Percentiles rank a stretch among this genome's conserved stretches.
These are phyloP conservation scores for Steinernema khuongi DNA, from an alignment of 1,140 invertebrate species.

Conservation along the genomic window DNA sequence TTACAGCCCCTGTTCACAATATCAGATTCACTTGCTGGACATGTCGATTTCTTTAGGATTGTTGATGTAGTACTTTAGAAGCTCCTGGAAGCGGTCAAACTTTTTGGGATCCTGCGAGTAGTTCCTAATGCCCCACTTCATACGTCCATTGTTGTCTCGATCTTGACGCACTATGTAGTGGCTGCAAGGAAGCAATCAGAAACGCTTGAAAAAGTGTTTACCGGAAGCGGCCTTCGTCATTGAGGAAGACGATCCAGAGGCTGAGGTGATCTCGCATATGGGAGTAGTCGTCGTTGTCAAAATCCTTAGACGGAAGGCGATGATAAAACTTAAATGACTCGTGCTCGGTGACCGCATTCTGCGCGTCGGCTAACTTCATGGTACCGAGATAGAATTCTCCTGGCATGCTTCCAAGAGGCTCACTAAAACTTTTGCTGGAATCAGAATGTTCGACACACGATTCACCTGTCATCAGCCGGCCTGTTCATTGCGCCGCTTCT, in stretches of 20 bases:
- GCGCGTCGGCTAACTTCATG: neutral
- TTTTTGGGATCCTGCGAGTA: neutral
- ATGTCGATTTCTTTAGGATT: neutral
- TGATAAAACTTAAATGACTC: neutral
- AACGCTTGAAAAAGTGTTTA: neutral
- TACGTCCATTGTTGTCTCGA: neutral
- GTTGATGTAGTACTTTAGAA: neutral
- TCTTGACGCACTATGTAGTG: slow-evolving; percentile 2
- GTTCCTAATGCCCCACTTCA: neutral
- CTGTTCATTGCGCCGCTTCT: neutral
- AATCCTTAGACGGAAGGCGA: neutral
- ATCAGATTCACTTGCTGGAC: neutral
- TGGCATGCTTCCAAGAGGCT: neutral
- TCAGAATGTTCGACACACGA: neutral
- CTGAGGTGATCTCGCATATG: neutral
- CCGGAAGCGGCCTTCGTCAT: neutral
- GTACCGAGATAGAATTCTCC: neutral
- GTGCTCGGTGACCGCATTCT: neutral
- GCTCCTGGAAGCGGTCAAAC: neutral
- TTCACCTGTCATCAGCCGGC: neutral
- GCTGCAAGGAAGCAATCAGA: neutral
- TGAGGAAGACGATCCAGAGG: slow-evolving; percentile 1
- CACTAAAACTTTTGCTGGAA: slow-evolving; percentile 8
- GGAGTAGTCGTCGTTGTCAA: neutral
- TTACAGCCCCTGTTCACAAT: too few species aligned